phyloP scores from a whole-genome alignment of 2,113 vertebrate species.

The Phocoena phocoena region DNA sequence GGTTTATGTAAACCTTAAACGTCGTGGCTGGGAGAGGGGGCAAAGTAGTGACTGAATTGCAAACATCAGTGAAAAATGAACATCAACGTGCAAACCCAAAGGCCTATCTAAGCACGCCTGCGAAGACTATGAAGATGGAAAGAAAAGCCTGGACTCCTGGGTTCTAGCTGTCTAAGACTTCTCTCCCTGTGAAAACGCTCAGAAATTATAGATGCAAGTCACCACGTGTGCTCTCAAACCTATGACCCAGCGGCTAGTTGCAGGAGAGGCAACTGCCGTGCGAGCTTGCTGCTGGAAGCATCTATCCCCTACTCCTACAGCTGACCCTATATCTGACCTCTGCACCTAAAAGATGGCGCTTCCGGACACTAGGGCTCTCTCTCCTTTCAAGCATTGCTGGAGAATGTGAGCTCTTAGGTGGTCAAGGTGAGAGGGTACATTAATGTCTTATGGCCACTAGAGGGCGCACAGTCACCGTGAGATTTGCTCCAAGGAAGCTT shows the following conservation, averaged over 20 bases:
- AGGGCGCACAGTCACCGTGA: constrained; percentile 74
- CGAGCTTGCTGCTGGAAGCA: neutral
- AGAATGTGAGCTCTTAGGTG: neutral
- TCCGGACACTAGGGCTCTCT: neutral
- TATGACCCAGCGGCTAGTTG: neutral
- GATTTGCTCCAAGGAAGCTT: neutral
- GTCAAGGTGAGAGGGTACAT: neutral
- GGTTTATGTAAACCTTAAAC: neutral
- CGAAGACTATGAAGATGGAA: neutral
- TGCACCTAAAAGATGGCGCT: neutral
- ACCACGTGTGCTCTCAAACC: neutral
- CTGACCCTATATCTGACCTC: fast-evolving
- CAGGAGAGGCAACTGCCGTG: fast-evolving
- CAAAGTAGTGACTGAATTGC: neutral
- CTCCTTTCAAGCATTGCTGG: neutral
- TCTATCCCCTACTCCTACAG: fast-evolving
- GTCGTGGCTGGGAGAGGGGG: neutral
- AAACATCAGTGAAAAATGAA: neutral
- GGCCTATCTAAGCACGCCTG: neutral
- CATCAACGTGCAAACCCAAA: neutral
- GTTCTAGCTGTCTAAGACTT: neutral
- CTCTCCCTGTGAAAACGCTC: neutral
- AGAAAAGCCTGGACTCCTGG: neutral
- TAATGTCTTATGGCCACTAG: constrained; percentile 72
- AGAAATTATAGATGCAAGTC: neutral